Base-by-base conservation (phyloP, 2,888 invertebrate species). In the Lepidochitona cinerea region DNA sequence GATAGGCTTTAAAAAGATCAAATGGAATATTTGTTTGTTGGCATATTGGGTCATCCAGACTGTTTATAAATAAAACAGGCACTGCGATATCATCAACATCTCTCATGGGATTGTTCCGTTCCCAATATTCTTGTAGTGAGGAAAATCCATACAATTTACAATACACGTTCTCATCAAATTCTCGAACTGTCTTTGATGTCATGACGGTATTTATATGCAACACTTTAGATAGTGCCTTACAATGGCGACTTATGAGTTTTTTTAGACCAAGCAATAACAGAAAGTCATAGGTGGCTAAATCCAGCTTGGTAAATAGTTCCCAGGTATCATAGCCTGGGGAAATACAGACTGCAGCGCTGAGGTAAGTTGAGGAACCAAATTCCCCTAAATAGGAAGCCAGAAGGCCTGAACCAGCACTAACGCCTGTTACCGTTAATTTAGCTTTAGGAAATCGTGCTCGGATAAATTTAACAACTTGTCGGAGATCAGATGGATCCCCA, bases 341-440 rank as follows among this genome's bases (percentile, higher is more conserved):
- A 1, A 88, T 73, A 68, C 86, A 85, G 14, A 83, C 88, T 6
- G 82, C 84, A 4, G 84, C 85, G 33, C 77, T 78, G 6, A 88
- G 71, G 64, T 83, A 77, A 2, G 86, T 80, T 6, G 86, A 86
- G 3, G 87, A 87, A 0, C 87, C 87, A 68, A 80, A 88, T 72
- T 89, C 86, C 1, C 89, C 89, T n/a, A 88, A 77, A 72, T 88
- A 89, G 5, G 89, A 87, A 54, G 86, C 52, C 12, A 89, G 75
- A 14, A 86, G 68, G 18, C 83, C 84, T 35, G 83, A 83, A 6
- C 89, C 89, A 0, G 85, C 80, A 0, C 88, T 85, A 32, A 81
- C 78, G 2, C 86, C 87, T 1, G 87, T 76, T 41, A 84, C 84
- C n/a, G 83, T 81, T 29, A 88, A 74, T 1, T 77, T 70, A 1